A percentile compares a stretch with the other conserved stretches of the same genome.
These are phyloP conservation scores for Stenurella melanura DNA, from an alignment of 2,888 invertebrate species.

Conservation along the genomic window DNA sequence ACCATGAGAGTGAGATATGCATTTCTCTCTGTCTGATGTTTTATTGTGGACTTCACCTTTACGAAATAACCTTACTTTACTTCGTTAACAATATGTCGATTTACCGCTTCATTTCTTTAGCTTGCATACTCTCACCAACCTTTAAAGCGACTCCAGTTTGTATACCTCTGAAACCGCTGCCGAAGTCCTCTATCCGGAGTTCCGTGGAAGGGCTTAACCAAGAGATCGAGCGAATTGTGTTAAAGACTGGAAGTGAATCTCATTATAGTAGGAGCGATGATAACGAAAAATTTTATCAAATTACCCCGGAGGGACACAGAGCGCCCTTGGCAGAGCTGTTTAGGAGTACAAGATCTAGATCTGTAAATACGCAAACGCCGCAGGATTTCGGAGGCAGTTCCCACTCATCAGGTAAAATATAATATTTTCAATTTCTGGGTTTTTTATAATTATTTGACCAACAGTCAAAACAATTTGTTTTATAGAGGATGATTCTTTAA, in stretches of 20 bases:
- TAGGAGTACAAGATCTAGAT: conserved; percentile 73
- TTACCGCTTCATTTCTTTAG: conserved; percentile 51
- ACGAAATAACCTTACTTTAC: too few species aligned
- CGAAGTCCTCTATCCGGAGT: conserved; percentile 83
- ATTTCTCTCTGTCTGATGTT: too few species aligned
- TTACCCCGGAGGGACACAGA: conserved; percentile 89
- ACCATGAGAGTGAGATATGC: too few species aligned
- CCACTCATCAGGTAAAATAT: conserved; percentile 81
- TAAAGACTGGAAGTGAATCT: conserved; percentile 70
- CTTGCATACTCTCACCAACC: conserved; percentile 64
- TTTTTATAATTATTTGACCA: too few species aligned
- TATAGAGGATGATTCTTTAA: too few species aligned
- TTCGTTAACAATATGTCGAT: not conserved
- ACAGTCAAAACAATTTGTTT: too few species aligned
- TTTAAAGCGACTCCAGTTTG: conserved; percentile 77
- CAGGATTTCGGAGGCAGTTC: conserved; percentile 79
- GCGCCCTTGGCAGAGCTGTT: conserved; percentile 88
- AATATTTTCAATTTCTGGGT: too few species aligned
- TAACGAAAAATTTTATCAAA: conserved; percentile 74
- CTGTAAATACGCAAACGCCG: conserved; percentile 91
- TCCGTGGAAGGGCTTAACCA: conserved; percentile 92
- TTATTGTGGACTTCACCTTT: too few species aligned
- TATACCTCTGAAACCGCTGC: conserved; percentile 77
- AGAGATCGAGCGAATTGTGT: conserved; percentile 88
- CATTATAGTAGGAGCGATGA: conserved; percentile 43